Base-by-base conservation (phyloP, 2,888 invertebrate species). In the Erebia aethiops region DNA sequence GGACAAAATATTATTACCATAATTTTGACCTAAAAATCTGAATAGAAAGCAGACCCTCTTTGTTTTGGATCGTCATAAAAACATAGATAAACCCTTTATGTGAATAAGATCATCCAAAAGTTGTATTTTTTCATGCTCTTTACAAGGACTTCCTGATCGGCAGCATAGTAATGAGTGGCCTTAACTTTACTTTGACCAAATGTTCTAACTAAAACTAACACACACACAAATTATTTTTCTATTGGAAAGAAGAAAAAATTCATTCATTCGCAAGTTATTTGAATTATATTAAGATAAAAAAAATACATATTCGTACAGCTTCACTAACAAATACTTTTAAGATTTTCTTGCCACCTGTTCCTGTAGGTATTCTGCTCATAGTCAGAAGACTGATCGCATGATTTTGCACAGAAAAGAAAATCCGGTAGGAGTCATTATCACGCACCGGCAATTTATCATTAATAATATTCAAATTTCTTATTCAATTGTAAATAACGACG, bases 361-460 rank as follows among this genome's bases (percentile, higher is more conserved):
- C 62, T 52, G n/a, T 43, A 21, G n/a, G n/a, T n/a, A n/a, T n/a
- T n/a, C n/a, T n/a, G n/a, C n/a, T n/a, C n/a, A n/a, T n/a, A n/a
- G n/a, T n/a, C n/a, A n/a, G n/a, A n/a, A n/a, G n/a, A n/a, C n/a
- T n/a, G n/a, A n/a, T n/a, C n/a, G n/a, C n/a, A n/a, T n/a, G n/a
- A n/a, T n/a, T n/a, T n/a, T n/a, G n/a, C n/a, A n/a, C n/a, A n/a
- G n/a, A n/a, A n/a, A n/a, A n/a, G n/a, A n/a, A n/a, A n/a, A n/a
- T 51, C 21, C 62, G 43, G n/a, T 43, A 21, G 56, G 43, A 70
- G 46, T 57, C 51, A 57, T 67, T 65, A 71, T 56, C 18, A 11
- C 71, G 46, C 35, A 21, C 69, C 77, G 77, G 76, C 79, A 82
- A 85, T 86, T 84, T 83, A 82, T 85, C 84, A 87, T 84, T 78